Conservation (phyloP, 2,797 vertebrate species). For the Brachymystax lenok region DNA sequence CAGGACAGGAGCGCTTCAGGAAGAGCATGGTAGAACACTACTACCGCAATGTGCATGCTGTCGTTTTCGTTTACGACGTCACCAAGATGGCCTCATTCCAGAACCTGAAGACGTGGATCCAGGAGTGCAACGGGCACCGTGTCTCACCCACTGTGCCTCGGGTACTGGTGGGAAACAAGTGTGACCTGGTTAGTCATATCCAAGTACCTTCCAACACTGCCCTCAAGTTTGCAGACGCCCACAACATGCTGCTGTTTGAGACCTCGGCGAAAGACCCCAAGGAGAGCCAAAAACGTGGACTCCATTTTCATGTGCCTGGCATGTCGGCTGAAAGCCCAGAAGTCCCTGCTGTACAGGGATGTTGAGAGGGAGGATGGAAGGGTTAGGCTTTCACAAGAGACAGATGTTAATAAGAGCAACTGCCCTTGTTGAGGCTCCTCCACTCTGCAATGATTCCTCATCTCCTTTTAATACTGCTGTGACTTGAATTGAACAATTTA, state of each 20-base stretch:
- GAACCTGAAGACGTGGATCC: constrained; percentile 96
- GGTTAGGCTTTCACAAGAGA: constrained; percentile 79
- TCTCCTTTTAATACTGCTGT: constrained; percentile 11
- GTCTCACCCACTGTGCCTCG: constrained; percentile 86
- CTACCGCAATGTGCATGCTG: constrained; percentile 94
- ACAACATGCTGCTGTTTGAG: constrained; percentile 98
- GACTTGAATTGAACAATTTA: constrained; percentile 13
- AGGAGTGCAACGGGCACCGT: constrained; percentile 93
- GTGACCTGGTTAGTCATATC: constrained; percentile 92
- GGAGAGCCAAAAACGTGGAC: constrained; percentile 93
- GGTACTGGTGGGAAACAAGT: constrained; percentile 94
- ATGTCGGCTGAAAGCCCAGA: constrained; percentile 93
- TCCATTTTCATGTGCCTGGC: constrained; percentile 98
- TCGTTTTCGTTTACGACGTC: constrained; percentile 96
- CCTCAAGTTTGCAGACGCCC: constrained; percentile 91
- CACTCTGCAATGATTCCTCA: background rate
- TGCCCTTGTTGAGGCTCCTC: constrained; percentile 86
- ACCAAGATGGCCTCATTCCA: constrained; percentile 95
- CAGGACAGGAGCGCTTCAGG: constrained; percentile 92
- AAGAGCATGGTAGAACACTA: constrained; percentile 97
- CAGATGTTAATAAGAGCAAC: constrained; percentile 77
- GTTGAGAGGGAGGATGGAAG: constrained; percentile 85
- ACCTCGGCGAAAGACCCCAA: constrained; percentile 96
- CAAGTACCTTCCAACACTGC: constrained; percentile 93
- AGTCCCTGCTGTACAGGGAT: constrained; percentile 89